phyloP scores from a whole-genome alignment of 2,888 invertebrate species.

The Odontomyia ornata region DNA sequence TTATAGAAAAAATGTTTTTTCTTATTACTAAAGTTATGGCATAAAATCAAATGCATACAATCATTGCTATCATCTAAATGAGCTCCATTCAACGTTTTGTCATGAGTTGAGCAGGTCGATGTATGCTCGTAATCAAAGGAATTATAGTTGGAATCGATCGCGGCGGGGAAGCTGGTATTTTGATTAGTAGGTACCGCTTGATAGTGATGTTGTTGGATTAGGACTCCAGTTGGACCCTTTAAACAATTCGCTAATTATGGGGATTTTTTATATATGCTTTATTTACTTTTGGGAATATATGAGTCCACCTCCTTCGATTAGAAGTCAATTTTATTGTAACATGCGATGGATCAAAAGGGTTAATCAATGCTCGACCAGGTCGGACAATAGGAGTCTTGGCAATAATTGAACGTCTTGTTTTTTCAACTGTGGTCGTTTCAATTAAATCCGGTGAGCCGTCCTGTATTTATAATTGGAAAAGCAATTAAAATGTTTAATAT shows the following conservation, averaged over 20 bases:
- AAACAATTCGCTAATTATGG: conserved; percentile 24
- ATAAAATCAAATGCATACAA: conserved; percentile 51
- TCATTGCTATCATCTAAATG: conserved; percentile 56
- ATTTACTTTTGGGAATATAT: conserved; percentile 87
- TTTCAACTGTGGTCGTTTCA: conserved; percentile 62
- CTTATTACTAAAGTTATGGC: conserved; percentile 1
- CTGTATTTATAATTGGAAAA: conserved; percentile 50
- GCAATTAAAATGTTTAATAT: background rate
- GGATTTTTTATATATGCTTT: background rate
- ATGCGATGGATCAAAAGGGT: conserved; percentile 98
- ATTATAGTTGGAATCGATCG: conserved; percentile 55
- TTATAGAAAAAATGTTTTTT: background rate
- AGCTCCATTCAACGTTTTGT: conserved; percentile 55
- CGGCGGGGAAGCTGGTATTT: conserved; percentile 52
- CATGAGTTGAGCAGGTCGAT: conserved; percentile 58
- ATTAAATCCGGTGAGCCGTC: conserved; percentile 60
- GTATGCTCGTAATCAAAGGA: conserved; percentile 60
- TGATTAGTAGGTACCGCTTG: conserved; percentile 80
- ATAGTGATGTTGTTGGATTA: conserved; percentile 94
- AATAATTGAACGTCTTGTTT: conserved; percentile 59
- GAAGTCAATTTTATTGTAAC: conserved; percentile 96
- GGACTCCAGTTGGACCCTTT: conserved; percentile 84
- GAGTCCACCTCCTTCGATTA: conserved; percentile 95
- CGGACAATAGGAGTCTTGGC: conserved; percentile 69
- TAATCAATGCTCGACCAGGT: conserved; percentile 89